A percentile compares a stretch with the other conserved stretches of the same genome.
Conservation (phyloP, 2,113 vertebrate species). For the Planiliza haematocheilus region DNA sequence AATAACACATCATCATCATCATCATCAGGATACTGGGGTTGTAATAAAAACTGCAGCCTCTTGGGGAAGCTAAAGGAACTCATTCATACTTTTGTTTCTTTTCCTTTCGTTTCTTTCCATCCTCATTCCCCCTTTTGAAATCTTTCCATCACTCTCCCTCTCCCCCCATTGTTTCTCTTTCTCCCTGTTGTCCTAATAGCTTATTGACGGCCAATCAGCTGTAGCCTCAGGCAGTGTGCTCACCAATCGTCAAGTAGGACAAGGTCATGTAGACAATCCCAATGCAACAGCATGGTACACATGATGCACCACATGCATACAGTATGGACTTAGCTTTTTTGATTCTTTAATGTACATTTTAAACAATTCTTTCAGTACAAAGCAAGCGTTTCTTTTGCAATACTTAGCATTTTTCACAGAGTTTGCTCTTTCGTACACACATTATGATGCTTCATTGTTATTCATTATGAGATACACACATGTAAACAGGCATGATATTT, state of each 20-base stretch:
- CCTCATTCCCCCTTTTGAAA: neutral
- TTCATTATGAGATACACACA: no score
- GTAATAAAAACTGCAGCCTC: neutral
- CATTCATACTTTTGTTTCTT: neutral
- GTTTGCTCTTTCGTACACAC: no score
- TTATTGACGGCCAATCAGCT: constrained; percentile 83
- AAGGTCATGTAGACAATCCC: constrained; percentile 77
- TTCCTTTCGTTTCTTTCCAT: neutral
- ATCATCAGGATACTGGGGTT: neutral
- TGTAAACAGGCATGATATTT: neutral
- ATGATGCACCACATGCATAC: neutral
- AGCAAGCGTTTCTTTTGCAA: neutral
- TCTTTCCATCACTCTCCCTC: constrained; percentile 20
- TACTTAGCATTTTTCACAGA: no score
- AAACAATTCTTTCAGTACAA: neutral
- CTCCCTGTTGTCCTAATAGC: constrained; percentile 75
- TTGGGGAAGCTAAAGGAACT: neutral
- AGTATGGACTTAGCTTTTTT: neutral
- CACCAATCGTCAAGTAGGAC: constrained; percentile 79
- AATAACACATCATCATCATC: no score
- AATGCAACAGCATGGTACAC: neutral
- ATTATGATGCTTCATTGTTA: no score
- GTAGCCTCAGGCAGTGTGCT: constrained; percentile 65
- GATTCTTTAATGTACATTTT: neutral
- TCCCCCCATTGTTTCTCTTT: constrained; percentile 12